Evolutionary conservation across 37 sponge, comb jelly and placozoan genomes (phyloP), one percentile per base, ranked within the genome.

Genomic region (Corticium candelabrum): DNA sequence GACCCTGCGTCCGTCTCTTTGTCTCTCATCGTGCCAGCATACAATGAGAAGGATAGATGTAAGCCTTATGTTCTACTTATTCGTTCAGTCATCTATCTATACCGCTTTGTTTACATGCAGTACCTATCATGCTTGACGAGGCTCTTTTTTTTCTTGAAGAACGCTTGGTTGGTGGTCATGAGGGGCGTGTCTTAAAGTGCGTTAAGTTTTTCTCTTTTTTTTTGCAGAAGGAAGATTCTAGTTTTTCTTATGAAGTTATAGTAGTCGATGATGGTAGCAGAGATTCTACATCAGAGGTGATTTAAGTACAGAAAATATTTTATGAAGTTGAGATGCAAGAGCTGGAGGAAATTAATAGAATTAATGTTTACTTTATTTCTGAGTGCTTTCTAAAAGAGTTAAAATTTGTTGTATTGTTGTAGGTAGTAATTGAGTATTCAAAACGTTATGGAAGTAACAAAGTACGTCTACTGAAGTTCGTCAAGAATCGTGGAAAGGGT

Each of bases 251-350:
- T 41, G 96, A 94, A 83, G 83, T 94, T 29, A 87, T 97, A 30
- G 81, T 97, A 29, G 99, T 97, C 31, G 93, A 97, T 83, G 99
- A 97, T 87, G 99, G 99, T 3, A 97, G 99, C 67, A 81, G 77
- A 76, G 99, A 97, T 76, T 70, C 56, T 1, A 97, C 99, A 7
- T 80, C 90, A 11, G 38, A 92, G 82, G 93, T 87, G 2, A 39
- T n/a, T n/a, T n/a, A n/a, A n/a, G n/a, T n/a, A n/a, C n/a, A n/a
- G n/a, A n/a, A n/a, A n/a, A n/a, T n/a, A n/a, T n/a, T n/a, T n/a
- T n/a, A n/a, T n/a, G n/a, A n/a, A n/a, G n/a, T n/a, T n/a, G n/a
- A n/a, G n/a, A n/a, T n/a, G n/a, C n/a, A n/a, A n/a, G n/a, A n/a
- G n/a, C n/a, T n/a, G n/a, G n/a, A n/a, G n/a, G n/a, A n/a, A n/a